Conservation (phyloP, 2,113 vertebrate genomes). For the Oenanthe melanoleuca region DNA sequence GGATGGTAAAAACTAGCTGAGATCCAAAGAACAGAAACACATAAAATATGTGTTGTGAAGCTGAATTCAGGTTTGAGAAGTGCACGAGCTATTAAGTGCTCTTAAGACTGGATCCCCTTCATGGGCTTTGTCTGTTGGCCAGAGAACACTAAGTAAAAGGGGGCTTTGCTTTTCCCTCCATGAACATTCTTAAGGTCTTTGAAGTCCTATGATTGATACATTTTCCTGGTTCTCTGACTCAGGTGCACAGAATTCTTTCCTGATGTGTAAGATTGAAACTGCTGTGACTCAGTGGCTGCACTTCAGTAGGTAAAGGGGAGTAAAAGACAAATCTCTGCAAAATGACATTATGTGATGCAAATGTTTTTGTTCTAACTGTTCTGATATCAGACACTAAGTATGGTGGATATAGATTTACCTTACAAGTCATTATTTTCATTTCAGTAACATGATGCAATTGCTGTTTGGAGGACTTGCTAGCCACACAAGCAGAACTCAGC, state of each 20-base stretch:
- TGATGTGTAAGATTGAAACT: neutral
- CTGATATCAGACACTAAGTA: neutral
- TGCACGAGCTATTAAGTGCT: neutral
- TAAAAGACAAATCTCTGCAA: neutral
- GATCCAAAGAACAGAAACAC: neutral
- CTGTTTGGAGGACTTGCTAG: neutral
- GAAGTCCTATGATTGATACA: neutral
- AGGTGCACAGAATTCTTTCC: neutral
- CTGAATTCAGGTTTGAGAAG: neutral
- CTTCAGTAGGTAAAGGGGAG: neutral
- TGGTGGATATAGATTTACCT: neutral
- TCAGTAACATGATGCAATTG: neutral
- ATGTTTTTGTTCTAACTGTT: neutral
- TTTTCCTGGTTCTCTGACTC: neutral
- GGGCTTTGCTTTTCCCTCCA: neutral
- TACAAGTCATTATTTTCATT: neutral
- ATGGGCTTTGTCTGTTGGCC: neutral
- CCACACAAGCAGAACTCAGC: accelerated
- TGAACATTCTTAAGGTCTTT: neutral
- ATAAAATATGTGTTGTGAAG: neutral
- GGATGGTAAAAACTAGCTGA: neutral
- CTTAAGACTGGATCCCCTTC: neutral
- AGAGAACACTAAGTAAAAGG: neutral
- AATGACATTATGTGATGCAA: neutral
- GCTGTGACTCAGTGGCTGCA: neutral